A percentile compares a stretch with the other conserved stretches of the same genome.
These are phyloP conservation scores for Potorous gilbertii DNA, from an alignment of 2,797 vertebrate species.

Conservation along the genomic window DNA sequence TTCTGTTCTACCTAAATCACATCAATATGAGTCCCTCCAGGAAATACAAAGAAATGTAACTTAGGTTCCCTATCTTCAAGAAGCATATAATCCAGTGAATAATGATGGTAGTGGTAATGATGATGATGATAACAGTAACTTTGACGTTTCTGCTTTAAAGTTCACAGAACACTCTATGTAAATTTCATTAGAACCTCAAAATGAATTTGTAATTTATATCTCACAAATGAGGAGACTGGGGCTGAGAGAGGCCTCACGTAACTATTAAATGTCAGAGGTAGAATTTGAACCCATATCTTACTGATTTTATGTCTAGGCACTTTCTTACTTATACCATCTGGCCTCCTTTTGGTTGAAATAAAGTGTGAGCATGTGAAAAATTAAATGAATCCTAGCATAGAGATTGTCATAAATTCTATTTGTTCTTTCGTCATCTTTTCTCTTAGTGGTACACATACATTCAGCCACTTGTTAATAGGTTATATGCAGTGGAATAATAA, in stretches of 20 bases:
- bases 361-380: background rate
- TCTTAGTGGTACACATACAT: background rate
- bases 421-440: background rate
- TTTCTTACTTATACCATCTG: background rate
- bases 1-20: background rate
- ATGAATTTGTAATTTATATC: background rate
- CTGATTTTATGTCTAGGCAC: background rate
- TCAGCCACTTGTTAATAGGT: background rate
- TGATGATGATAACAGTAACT: background rate
- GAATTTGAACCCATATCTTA: background rate
- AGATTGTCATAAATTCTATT: background rate
- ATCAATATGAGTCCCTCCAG: background rate
- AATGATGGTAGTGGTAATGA: background rate
- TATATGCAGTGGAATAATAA: constrained; percentile 55
- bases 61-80: background rate
- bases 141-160: background rate
- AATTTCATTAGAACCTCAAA: background rate
- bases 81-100: background rate
- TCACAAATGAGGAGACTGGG: background rate
- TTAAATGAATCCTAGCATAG: background rate
- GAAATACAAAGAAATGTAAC: background rate
- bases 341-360: background rate
- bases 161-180: background rate
- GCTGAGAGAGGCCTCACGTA: background rate
- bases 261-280: background rate